Evolutionary conservation across 1,140 invertebrate species (phyloP).

Genomic region (Schlechtendalia chinensis): DNA sequence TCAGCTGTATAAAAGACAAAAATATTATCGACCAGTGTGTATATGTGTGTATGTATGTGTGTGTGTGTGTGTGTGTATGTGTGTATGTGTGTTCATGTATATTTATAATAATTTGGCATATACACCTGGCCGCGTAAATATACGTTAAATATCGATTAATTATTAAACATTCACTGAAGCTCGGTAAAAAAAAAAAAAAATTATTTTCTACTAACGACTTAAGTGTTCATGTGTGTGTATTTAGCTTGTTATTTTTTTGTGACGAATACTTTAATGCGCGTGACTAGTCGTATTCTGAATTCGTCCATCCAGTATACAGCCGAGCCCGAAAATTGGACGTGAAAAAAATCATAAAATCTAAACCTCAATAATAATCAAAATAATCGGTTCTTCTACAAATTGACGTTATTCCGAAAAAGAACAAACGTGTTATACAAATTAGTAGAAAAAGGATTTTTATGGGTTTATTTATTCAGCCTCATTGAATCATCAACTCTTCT

Average conservation of each 20-base stretch:
- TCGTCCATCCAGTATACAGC: constrained; percentile 13
- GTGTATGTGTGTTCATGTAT: neutral
- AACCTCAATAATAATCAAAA: constrained; percentile 42
- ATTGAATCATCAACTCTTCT: constrained; percentile 31
- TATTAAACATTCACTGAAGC: neutral
- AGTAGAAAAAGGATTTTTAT: constrained; percentile 34
- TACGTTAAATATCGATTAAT: neutral
- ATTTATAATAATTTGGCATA: neutral
- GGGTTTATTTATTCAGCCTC: constrained; percentile 40
- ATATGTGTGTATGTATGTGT: too few species aligned
- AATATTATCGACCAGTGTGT: neutral
- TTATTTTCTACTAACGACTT: neutral
- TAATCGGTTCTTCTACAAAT: constrained; percentile 41
- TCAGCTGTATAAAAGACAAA: neutral
- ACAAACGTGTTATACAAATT: constrained; percentile 46
- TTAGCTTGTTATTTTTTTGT: neutral
- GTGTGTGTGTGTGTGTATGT: too few species aligned
- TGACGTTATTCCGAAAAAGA: constrained; percentile 2
- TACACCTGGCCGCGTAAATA: neutral
- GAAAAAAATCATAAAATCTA: constrained; percentile 5
- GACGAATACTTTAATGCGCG: constrained; percentile 21
- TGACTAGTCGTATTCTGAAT: neutral
- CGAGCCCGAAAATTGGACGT: constrained; percentile 29
- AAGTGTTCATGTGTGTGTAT: neutral
- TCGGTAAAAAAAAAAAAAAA: neutral